Conservation (phyloP, 64 coral and sea anemone species). For the Stylophora pistillata region DNA sequence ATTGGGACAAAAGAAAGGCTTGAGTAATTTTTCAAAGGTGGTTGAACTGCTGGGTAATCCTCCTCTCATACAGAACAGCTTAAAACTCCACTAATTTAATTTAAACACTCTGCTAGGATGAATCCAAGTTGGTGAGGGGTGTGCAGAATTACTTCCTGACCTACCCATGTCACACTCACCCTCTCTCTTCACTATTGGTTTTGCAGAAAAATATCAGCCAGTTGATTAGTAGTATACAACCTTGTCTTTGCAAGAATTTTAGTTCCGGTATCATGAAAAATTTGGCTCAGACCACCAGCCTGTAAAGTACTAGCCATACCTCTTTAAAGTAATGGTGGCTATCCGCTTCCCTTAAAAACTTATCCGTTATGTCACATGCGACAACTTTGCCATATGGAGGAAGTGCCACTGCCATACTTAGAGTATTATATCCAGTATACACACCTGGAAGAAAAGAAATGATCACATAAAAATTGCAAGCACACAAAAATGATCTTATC, state of each 20-base stretch:
- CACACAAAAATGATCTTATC: not conserved
- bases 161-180: too few species aligned
- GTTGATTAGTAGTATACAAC: too few species aligned
- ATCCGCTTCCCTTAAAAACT: constrained; percentile 33
- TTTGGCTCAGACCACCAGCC: not conserved
- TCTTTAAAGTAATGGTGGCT: constrained; percentile 39
- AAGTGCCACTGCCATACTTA: constrained; percentile 46
- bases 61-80: too few species aligned
- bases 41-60: too few species aligned
- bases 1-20: too few species aligned
- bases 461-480: not conserved
- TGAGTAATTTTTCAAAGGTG: too few species aligned
- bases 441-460: constrained; percentile 24
- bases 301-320: not conserved
- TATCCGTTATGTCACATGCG: constrained; percentile 56
- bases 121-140: too few species aligned
- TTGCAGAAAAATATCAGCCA: too few species aligned
- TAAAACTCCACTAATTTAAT: too few species aligned
- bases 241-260: not conserved
- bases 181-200: too few species aligned
- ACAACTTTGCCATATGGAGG: constrained; percentile 56
- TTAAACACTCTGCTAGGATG: too few species aligned
- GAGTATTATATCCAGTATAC: constrained; percentile 53
- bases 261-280: not conserved
- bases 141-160: too few species aligned